These are phyloP conservation scores for Caprella mutica DNA, from an alignment of 2,888 invertebrate species.

Conservation along the genomic window DNA sequence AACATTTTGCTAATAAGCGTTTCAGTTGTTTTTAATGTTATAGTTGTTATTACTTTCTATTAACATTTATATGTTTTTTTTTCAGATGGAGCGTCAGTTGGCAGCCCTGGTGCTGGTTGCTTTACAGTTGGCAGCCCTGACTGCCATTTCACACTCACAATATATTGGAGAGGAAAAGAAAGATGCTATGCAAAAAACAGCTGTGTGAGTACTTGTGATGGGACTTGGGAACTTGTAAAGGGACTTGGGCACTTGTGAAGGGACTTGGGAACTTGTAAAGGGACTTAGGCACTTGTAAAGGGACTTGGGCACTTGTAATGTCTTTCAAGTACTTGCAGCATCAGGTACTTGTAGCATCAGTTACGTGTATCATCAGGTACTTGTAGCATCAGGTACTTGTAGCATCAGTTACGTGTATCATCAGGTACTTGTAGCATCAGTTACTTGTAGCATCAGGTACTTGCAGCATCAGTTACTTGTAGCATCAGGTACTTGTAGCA, in stretches of 20 bases:
- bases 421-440: too few relatives aligned
- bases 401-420: too few relatives aligned
- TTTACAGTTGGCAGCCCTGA: conserved; percentile 20
- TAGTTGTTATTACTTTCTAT: not conserved
- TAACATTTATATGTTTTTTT: not conserved
- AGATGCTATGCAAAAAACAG: conserved; percentile 23
- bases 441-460: too few relatives aligned
- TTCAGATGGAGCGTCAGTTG: conserved; percentile 13
- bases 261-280: not conserved
- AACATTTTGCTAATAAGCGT: not conserved
- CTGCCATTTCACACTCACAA: conserved; percentile 19
- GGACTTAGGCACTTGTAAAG: not conserved
- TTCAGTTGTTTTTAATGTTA: not conserved
- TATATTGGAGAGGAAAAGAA: conserved; percentile 30
- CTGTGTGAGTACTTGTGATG: conserved; percentile 21
- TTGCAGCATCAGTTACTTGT: too few relatives aligned
- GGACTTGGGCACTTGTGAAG: not conserved
- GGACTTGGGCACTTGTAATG: not conserved
- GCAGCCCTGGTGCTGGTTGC: conserved; percentile 15
- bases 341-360: too few relatives aligned
- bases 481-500: too few relatives aligned
- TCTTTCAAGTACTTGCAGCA: too few relatives aligned
- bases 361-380: too few relatives aligned
- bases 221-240: not conserved
- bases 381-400: too few relatives aligned